These are phyloP conservation scores for Corticium candelabrum DNA, from an alignment of 37 sponge, comb jelly and placozoan genomes.

Conservation along the genomic window DNA sequence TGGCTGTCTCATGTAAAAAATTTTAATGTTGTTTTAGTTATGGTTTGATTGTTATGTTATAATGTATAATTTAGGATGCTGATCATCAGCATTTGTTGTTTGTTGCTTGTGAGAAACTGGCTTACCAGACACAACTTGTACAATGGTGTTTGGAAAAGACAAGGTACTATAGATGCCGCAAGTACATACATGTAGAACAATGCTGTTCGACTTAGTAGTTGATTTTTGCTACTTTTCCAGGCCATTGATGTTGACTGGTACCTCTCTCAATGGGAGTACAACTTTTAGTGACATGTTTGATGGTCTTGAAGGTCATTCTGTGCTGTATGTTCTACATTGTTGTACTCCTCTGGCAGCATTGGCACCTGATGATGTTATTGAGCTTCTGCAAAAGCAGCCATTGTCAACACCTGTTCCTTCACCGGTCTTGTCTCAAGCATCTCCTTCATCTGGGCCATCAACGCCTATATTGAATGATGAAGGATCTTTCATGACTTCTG, in stretches of 20 bases:
- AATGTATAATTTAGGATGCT: slow-evolving; percentile 45
- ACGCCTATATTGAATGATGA: neutral
- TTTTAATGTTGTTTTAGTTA: neutral
- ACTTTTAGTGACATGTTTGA: slow-evolving; percentile 73
- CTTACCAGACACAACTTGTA: slow-evolving; percentile 78
- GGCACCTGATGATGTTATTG: slow-evolving; percentile 65
- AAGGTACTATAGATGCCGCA: slow-evolving; percentile 25
- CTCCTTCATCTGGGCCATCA: slow-evolving; percentile 21
- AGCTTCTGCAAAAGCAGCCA: slow-evolving; percentile 67
- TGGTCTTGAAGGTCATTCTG: slow-evolving; percentile 81
- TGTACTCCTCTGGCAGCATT: slow-evolving; percentile 62
- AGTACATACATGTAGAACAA: neutral
- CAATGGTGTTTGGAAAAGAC: slow-evolving; percentile 91
- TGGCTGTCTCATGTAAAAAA: slow-evolving; percentile 42
- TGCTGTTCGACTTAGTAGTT: neutral
- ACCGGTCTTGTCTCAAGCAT: slow-evolving; percentile 6
- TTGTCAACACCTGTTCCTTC: slow-evolving; percentile 16
- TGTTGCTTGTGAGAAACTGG: slow-evolving; percentile 66
- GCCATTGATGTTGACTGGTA: neutral
- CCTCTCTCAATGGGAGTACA: neutral
- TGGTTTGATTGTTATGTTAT: too few relatives aligned
- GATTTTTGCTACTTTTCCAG: neutral
- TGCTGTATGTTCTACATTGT: slow-evolving; percentile 79
- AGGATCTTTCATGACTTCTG: neutral
- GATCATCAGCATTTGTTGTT: slow-evolving; percentile 45